Conservation (phyloP, 2,113 vertebrate species). For the Apus apus region DNA sequence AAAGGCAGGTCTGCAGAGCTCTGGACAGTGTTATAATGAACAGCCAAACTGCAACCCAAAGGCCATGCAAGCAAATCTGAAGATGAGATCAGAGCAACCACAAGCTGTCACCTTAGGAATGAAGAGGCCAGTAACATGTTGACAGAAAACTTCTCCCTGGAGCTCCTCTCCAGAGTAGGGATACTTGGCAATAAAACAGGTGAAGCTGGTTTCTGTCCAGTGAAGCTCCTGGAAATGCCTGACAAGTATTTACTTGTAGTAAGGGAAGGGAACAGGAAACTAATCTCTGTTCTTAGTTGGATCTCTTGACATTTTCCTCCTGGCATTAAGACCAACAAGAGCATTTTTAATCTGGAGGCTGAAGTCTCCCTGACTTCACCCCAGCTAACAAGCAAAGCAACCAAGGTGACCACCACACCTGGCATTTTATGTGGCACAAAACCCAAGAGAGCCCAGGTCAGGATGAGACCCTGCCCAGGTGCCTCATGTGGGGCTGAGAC, state of each 20-base stretch:
- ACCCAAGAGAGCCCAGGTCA: background rate
- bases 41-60: background rate
- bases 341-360: background rate
- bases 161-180: background rate
- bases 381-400: background rate
- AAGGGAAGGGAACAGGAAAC: background rate
- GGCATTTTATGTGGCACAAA: fast-evolving
- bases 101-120: fast-evolving
- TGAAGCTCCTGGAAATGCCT: background rate
- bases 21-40: background rate
- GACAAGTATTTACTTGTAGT: background rate
- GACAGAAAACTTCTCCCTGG: background rate
- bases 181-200: background rate
- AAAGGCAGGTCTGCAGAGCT: background rate
- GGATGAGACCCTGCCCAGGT: background rate
- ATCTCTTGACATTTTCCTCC: background rate
- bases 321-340: background rate
- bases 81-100: background rate
- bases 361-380: background rate
- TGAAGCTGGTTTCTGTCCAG: background rate
- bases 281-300: background rate
- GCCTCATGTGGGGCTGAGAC: background rate
- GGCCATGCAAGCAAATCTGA: background rate
- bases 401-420: fast-evolving
- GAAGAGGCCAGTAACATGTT: background rate